Evolutionary conservation across 2,888 invertebrate species (phyloP).

Genomic region (Schrankia costaestrigalis): DNA sequence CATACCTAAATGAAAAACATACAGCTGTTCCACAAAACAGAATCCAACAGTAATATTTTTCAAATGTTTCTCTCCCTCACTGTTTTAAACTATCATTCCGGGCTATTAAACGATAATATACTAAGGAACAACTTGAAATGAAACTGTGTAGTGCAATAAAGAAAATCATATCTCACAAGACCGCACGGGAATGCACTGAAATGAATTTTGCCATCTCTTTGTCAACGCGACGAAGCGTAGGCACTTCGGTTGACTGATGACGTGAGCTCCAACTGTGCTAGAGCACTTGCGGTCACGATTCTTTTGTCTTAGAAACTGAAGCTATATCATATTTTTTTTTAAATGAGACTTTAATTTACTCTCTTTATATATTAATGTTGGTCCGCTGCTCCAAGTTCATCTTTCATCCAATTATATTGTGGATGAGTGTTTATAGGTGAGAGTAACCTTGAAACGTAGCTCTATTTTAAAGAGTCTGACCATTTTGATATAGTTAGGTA

Average conservation of each 20-base stretch:
- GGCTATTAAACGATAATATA: slow-evolving; percentile 33
- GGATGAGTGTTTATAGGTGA: no score
- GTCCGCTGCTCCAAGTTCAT: no score
- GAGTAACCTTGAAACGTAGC: no score
- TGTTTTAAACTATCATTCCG: slow-evolving; percentile 26
- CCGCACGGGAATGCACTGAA: slow-evolving; percentile 26
- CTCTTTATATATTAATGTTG: no score
- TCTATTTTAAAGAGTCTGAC: no score
- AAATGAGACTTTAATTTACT: no score
- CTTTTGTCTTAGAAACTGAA: slow-evolving; percentile 1
- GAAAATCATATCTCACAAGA: slow-evolving; percentile 37
- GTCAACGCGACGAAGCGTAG: slow-evolving; percentile 27
- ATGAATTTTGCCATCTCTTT: slow-evolving; percentile 36
- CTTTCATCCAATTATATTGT: no score
- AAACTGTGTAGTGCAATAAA: slow-evolving; percentile 37
- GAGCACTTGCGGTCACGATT: slow-evolving; percentile 7
- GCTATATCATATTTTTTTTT: no score
- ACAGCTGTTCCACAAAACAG: no score
- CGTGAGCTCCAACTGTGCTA: slow-evolving; percentile 8
- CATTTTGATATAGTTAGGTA: no score
- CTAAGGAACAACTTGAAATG: slow-evolving; percentile 34
- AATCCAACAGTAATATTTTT: slow-evolving; percentile 3
- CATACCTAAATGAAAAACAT: background rate
- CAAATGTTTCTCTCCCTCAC: slow-evolving; percentile 1
- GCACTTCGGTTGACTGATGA: slow-evolving; percentile 40